These are phyloP conservation scores for Eurystomus glaucurus DNA, from an alignment of 2,797 vertebrate species.

Conservation along the genomic window DNA sequence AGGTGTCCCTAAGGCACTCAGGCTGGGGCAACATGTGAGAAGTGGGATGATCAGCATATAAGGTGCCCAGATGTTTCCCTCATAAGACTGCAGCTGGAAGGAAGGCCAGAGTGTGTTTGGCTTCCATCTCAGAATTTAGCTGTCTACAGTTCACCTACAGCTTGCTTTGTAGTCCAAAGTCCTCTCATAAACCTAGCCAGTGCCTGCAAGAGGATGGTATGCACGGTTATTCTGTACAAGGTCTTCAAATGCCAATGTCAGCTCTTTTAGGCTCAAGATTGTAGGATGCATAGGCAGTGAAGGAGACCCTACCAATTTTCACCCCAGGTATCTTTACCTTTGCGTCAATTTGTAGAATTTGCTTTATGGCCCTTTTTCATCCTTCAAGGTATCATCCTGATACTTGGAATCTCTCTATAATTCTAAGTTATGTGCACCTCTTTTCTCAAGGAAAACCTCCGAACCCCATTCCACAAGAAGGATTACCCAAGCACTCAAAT, in stretches of 20 bases:
- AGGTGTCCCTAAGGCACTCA: not conserved
- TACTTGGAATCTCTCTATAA: not conserved
- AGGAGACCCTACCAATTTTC: not conserved
- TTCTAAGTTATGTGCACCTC: not conserved
- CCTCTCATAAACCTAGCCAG: not conserved
- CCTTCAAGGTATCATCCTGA: not conserved
- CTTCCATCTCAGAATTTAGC: not conserved
- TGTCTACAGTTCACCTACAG: not conserved
- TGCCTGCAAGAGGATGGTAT: not conserved
- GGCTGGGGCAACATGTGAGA: not conserved
- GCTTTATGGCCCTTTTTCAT: not conserved
- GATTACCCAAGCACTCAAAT: not conserved
- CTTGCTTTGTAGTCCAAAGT: not conserved
- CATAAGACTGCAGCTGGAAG: not conserved
- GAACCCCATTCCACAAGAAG: not conserved
- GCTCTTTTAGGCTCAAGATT: not conserved
- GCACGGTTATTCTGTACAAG: not conserved
- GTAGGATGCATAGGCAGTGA: not conserved
- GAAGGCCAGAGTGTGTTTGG: not conserved
- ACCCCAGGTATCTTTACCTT: not conserved
- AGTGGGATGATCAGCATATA: not conserved
- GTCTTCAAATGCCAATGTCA: not conserved
- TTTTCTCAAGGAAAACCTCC: not conserved
- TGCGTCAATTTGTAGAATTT: rapidly evolving
- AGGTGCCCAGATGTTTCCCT: not conserved